Percentiles rank a stretch among this genome's conserved stretches.
These are phyloP conservation scores for Thecophora atra DNA, from an alignment of 2,888 invertebrate species.

Conservation along the genomic window DNA sequence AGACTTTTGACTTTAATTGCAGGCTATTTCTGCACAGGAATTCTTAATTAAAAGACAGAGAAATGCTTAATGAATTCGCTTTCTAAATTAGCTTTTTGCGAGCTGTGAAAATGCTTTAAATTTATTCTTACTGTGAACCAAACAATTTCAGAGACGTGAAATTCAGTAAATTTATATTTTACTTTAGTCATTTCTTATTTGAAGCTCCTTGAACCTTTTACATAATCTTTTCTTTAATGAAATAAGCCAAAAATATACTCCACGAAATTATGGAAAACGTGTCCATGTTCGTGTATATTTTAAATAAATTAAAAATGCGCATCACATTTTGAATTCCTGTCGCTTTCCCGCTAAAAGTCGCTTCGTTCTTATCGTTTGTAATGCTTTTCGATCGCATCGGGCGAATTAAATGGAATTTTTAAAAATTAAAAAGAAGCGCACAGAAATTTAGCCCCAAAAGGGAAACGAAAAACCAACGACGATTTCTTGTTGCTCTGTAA, in stretches of 20 bases:
- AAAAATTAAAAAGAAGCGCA: neutral
- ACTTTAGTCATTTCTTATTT: no score
- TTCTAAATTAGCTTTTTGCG: slow-evolving; percentile 6
- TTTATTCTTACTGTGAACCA: neutral
- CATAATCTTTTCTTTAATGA: no score
- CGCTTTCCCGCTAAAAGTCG: slow-evolving; percentile 9
- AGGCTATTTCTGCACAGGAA: slow-evolving; percentile 18
- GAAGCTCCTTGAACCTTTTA: no score
- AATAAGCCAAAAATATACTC: no score
- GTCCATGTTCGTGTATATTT: neutral
- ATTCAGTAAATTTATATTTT: no score
- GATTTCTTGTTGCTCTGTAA: no score
- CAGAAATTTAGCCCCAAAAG: neutral
- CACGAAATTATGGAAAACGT: no score
- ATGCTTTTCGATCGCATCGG: neutral
- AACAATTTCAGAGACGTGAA: no score
- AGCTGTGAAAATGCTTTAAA: neutral
- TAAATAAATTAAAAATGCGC: slow-evolving; percentile 14
- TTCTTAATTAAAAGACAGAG: slow-evolving; percentile 19
- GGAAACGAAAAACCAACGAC: neutral
- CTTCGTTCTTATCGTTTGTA: no score
- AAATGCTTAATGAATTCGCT: neutral
- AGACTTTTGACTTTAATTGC: slow-evolving; percentile 22
- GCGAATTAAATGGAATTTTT: slow-evolving; percentile 3
- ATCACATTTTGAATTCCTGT: slow-evolving; percentile 11